Percentiles rank a stretch among this genome's conserved stretches.
Evolutionary conservation across 2,797 vertebrate genomes (phyloP).

Genomic region (Enteromius paludinosus): DNA sequence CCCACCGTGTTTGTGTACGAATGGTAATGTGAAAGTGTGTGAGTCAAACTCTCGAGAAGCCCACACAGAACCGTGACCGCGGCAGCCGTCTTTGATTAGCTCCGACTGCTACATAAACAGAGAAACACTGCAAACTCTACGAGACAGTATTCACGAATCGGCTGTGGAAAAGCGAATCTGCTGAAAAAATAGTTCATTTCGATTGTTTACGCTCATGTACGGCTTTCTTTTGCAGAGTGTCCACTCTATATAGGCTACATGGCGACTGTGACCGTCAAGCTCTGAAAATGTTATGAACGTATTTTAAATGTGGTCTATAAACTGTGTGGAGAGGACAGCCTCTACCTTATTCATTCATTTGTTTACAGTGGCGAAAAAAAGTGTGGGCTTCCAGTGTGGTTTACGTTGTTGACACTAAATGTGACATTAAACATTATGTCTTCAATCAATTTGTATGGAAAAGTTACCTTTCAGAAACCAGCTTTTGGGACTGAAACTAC

Average conservation of each 20-base stretch:
- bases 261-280: neutral
- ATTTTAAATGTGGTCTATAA: neutral
- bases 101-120: conserved; percentile 61
- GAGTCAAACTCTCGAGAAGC: conserved; percentile 63
- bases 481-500: neutral
- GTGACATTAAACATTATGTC: neutral
- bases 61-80: conserved; percentile 71
- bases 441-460: neutral
- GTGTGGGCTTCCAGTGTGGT: neutral
- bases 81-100: conserved; percentile 70
- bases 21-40: conserved; percentile 60
- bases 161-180: neutral
- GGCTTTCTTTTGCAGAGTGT: neutral
- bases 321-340: neutral
- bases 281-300: too few species aligned
- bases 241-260: too few species aligned
- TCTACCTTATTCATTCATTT: neutral
- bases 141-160: conserved; percentile 14
- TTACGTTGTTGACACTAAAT: neutral
- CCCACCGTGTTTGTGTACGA: conserved; percentile 49
- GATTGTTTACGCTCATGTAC: neutral
- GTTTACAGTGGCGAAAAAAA: neutral
- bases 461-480: neutral
- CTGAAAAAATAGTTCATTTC: neutral
- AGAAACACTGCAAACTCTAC: conserved; percentile 40